Evolutionary conservation across 2,113 vertebrate species (phyloP), one percentile per base, ranked within the genome.

Genomic region (Dicerorhinus sumatrensis): DNA sequence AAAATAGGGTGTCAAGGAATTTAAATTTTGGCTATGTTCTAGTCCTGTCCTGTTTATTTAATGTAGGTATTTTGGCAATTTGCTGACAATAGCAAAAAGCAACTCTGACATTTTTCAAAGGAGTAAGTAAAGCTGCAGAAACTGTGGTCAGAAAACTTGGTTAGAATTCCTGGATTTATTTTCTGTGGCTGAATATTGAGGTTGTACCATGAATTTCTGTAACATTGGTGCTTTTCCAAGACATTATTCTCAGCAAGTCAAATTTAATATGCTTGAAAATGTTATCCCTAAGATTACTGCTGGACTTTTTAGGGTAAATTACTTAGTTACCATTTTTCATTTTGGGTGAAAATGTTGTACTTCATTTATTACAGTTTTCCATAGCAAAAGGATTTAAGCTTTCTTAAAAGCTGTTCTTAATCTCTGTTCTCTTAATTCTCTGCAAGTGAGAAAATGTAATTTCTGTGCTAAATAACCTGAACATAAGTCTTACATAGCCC

Each of bases 321-420:
- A 58, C 42, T 67, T 51, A 51, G n/a, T 39, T 69, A 36, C 3
- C 33, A 36, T 63, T 93, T 97, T 87, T 91, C n/a, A 77, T 86
- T 96, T 86, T 86, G n/a, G 51, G 25, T 63, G n/a, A 82, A 89
- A 89, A 58, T 70, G 23, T 58, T 73, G 25, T 70, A 6, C 36
- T 91, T 93, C 56, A 54, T 91, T 89, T 92, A 42, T 70, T 79
- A 85, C n/a, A 62, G 23, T 81, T 69, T 92, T 90, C 21, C 85
- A 27, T 14, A 79, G 25, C 29, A 42, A 93, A 92, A 87, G 21
- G 20, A 65, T 65, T 65, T 93, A 25, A 95, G 54, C 36, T 93
- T 12, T 21, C 21, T 72, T 9, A 81, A 91, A 92, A 75, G 8
- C 58, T 62, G 6, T 80, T 79, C 25, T 88, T 60, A 7, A 20